phyloP scores from a whole-genome alignment of 2,888 invertebrate species.

The Ferrisia virgata region DNA sequence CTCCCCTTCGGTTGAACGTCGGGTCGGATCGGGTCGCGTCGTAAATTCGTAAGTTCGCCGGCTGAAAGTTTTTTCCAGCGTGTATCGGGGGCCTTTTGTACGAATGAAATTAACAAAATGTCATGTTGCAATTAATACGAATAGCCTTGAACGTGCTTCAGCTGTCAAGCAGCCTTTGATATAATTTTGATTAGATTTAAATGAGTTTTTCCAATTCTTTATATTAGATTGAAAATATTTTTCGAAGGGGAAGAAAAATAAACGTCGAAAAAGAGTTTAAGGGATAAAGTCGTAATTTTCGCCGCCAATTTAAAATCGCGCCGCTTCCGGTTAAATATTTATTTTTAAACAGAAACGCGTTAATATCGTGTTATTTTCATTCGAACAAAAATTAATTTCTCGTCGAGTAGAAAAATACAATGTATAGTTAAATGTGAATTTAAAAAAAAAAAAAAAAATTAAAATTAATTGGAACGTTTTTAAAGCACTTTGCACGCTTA shows the following conservation, averaged over 20 bases:
- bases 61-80: neutral
- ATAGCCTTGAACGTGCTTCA: neutral
- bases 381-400: neutral
- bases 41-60: neutral
- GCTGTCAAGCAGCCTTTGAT: neutral
- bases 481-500: neutral
- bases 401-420: neutral
- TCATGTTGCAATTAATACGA: neutral
- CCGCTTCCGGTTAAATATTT: neutral
- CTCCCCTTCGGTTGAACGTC: too few species aligned
- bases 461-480: neutral
- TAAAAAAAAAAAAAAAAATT: too few species aligned
- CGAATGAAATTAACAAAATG: conserved; percentile 18
- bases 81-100: neutral
- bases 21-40: too few species aligned
- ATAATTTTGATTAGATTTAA: conserved; percentile 16
- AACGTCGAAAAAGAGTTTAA: neutral
- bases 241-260: neutral
- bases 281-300: neutral
- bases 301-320: neutral
- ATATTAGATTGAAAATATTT: neutral
- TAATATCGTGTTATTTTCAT: neutral
- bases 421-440: neutral
- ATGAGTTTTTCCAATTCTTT: neutral
- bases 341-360: neutral